Evolutionary conservation across 2,797 vertebrate genomes (phyloP).

Genomic region (Channallabes apus): DNA sequence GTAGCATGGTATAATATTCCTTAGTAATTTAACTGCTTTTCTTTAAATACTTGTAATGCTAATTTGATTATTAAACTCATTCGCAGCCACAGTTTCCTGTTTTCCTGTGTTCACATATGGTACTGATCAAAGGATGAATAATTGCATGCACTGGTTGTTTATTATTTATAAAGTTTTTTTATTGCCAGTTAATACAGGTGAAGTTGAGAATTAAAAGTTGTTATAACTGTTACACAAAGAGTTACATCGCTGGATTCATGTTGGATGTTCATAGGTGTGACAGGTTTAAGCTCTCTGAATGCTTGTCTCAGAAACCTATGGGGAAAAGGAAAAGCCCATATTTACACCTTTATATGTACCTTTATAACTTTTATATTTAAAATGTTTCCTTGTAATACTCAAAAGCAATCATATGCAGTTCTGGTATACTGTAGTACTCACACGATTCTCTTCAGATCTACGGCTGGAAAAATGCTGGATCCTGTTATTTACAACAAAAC

Average conservation of each 20-base stretch:
- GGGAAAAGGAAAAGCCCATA: no score
- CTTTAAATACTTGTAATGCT: not conserved
- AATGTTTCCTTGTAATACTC: not conserved
- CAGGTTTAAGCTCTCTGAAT: not conserved
- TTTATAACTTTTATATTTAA: not conserved
- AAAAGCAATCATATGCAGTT: not conserved
- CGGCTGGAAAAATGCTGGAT: slow-evolving; percentile 73
- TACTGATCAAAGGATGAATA: not conserved
- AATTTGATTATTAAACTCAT: not conserved
- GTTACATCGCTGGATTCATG: not conserved
- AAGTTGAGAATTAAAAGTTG: not conserved
- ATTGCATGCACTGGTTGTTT: not conserved
- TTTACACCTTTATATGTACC: not conserved
- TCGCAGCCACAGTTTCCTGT: not conserved
- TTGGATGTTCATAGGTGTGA: not conserved
- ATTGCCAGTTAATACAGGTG: not conserved
- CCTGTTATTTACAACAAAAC: slow-evolving; percentile 55
- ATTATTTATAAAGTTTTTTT: slow-evolving; percentile 11
- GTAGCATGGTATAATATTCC: not conserved
- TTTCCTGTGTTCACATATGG: not conserved
- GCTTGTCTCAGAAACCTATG: not conserved
- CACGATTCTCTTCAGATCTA: slow-evolving; percentile 51
- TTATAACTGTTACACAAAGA: not conserved
- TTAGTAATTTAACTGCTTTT: not conserved
- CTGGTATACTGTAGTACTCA: not conserved